phyloP scores from a whole-genome alignment of 2,113 vertebrate species.

The Seriola aureovittata region DNA sequence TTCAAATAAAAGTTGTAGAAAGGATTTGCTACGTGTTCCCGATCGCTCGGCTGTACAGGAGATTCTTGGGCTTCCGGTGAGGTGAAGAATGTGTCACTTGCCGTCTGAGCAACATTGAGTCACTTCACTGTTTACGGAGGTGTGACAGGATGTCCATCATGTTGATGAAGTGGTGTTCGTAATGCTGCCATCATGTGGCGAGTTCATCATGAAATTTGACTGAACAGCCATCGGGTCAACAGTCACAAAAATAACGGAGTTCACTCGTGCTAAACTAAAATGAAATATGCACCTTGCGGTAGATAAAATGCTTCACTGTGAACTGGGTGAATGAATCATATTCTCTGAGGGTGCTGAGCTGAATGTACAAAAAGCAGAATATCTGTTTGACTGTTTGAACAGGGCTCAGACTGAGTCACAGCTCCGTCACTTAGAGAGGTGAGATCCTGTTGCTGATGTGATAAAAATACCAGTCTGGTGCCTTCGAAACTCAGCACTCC shows the following conservation, averaged over 20 bases:
- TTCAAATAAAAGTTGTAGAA: neutral
- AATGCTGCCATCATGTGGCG: constrained; percentile 4
- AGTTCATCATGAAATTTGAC: neutral
- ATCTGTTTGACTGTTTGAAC: constrained; percentile 29
- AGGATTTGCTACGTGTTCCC: neutral
- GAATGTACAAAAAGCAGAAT: constrained; percentile 23
- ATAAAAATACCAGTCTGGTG: constrained; percentile 58
- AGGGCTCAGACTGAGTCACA: constrained; percentile 59
- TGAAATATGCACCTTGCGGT: constrained; percentile 30
- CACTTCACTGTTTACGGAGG: neutral
- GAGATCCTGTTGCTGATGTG: constrained; percentile 60
- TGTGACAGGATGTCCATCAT: constrained; percentile 3
- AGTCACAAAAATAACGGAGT: constrained; percentile 21
- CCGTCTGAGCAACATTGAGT: neutral
- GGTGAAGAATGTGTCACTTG: neutral
- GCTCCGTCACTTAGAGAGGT: constrained; percentile 41
- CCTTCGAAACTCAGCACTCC: constrained; percentile 34
- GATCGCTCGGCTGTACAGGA: neutral
- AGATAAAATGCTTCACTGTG: constrained; percentile 1
- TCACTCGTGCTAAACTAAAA: constrained; percentile 33
- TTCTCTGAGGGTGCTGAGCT: constrained; percentile 39
- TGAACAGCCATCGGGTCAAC: neutral
- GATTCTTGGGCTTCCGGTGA: neutral
- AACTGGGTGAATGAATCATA: constrained; percentile 51
- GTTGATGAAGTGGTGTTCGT: neutral